Conservation (phyloP, 1,140 invertebrate genomes). For the Rhysida immarginata region DNA sequence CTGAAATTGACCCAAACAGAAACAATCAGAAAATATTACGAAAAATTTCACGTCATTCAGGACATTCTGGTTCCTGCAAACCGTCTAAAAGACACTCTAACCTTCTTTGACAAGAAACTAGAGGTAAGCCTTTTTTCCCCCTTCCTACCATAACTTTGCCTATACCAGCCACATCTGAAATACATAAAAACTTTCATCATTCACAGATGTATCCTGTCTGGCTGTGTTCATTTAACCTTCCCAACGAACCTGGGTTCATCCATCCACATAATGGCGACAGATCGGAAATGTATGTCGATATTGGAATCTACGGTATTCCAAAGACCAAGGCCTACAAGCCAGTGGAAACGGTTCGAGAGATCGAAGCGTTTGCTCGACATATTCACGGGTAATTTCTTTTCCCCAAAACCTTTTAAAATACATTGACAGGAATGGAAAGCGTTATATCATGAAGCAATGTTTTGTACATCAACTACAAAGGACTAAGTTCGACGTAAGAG, state of each 20-base stretch:
- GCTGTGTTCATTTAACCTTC: slow-evolving; percentile 64
- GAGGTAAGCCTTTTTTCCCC: no score
- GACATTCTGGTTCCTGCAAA: slow-evolving; percentile 64
- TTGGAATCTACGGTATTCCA: slow-evolving; percentile 64
- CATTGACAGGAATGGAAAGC: no score
- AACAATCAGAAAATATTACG: slow-evolving; percentile 54
- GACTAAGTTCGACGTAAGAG: neutral
- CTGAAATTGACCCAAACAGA: slow-evolving; percentile 64
- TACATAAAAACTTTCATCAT: no score
- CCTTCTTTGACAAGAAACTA: slow-evolving; percentile 49
- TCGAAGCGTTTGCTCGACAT: slow-evolving; percentile 53
- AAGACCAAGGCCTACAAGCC: slow-evolving; percentile 44
- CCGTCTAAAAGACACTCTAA: slow-evolving; percentile 41
- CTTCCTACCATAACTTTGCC: no score
- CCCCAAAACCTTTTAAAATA: neutral
- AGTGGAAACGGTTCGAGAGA: slow-evolving; percentile 43
- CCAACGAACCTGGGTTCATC: slow-evolving; percentile 51
- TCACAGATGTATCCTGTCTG: slow-evolving; percentile 62
- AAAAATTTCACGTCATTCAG: slow-evolving; percentile 63
- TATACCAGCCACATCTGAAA: no score
- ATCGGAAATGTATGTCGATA: slow-evolving; percentile 52
- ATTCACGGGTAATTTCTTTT: slow-evolving; percentile 40
- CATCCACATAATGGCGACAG: slow-evolving; percentile 34
- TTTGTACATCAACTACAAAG: neutral
- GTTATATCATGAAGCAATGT: neutral